Evolutionary conservation across 2,888 invertebrate species (phyloP), one percentile per base, ranked within the genome.

Genomic region (Malthinus flaveolus): DNA sequence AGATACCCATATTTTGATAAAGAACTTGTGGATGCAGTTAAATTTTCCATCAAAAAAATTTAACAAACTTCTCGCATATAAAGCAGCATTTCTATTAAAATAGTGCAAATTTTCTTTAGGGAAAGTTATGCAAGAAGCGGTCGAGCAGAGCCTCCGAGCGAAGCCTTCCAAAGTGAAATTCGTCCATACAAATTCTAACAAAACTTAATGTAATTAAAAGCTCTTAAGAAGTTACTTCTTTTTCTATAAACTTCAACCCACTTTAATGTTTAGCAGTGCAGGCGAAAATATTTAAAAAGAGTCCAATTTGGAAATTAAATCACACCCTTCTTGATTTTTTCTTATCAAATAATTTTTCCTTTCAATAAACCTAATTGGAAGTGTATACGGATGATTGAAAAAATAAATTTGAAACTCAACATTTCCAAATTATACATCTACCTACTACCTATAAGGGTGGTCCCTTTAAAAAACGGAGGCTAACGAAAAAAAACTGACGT

Each of bases 151-250:
- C 23, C 23, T 23, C 23, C 23, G 5, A 23, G 23, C 23, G 5
- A 23, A 23, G 23, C 23, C 5, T 23, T 23, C 5, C 5, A 23
- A 23, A 23, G 23, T 23, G 23, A 3, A 23, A 32, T 49, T 9
- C 47, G 33, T 47, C 57, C 61, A 49, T 60, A 58, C 56, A 51
- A 59, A 57, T 64, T 57, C 62, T 59, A 59, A 61, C 54, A 37
- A 53, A 55, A 49, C 54, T 13, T 59, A 63, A 65, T 66, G 63
- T 61, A 66, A 66, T 66, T 66, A 66, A 66, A 65, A 65, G 58
- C 61, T 66, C 56, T 53, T 50, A 61, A 66, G 59, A 58, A 59
- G 23, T 56, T 49, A 61, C 63, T 63, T 66, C 23, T 23, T 23
- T n/a, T 23, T 23, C 60, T 63, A 62, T 56, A 59, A 62, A 61